Conservation (phyloP, 1,140 invertebrate species). For the Globodera rostochiensis region DNA sequence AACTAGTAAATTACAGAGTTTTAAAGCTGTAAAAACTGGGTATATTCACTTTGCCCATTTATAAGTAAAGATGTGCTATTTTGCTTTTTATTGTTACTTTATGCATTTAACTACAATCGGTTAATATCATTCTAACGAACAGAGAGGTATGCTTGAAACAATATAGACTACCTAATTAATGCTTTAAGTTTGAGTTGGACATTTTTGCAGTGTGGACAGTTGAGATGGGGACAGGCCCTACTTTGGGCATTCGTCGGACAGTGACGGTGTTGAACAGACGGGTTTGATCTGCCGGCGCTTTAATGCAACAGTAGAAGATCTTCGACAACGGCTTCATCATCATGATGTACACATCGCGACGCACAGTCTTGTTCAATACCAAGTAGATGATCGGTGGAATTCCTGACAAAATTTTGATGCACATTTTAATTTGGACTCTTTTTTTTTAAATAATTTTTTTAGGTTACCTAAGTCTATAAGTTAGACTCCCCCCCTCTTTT, state of each 20-base stretch:
- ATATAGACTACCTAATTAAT: neutral
- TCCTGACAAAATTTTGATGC: neutral
- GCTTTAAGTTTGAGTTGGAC: neutral
- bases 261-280: constrained; percentile 12
- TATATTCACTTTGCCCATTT: no score
- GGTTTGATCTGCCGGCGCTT: neutral
- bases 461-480: no score
- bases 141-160: no score
- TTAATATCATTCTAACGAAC: no score
- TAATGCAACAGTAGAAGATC: neutral
- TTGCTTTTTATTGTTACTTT: no score
- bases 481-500: no score
- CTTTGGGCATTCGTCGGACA: neutral
- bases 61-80: no score
- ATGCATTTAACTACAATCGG: no score
- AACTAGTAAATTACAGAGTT: no score
- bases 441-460: no score
- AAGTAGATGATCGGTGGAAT: constrained; percentile 27
- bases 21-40: no score
- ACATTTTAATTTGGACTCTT: no score
- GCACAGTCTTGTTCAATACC: constrained; percentile 27
- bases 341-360: constrained; percentile 23
- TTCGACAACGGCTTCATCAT: constrained; percentile 7
- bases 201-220: neutral
- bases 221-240: neutral